Conservation (phyloP, 2,797 vertebrate species). For the Pogonophryne albipinna region DNA sequence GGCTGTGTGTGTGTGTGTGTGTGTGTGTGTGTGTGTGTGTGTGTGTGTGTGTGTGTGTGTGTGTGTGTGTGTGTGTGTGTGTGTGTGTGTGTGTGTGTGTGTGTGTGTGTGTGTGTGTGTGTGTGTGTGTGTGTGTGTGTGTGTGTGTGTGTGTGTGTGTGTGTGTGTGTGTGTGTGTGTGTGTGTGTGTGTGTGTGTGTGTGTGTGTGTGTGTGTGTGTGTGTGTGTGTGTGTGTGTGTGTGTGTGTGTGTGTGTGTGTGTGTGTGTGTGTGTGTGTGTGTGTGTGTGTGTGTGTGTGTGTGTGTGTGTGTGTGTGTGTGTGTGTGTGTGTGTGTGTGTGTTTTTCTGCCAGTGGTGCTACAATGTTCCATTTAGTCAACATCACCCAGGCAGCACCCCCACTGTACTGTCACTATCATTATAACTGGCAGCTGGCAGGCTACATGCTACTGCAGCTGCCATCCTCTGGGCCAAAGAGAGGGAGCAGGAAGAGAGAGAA, state of each 20-base stretch:
- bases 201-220: background rate
- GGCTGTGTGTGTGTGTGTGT: slow-evolving; percentile 26
- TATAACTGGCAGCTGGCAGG: slow-evolving; percentile 68
- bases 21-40: background rate
- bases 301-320: background rate
- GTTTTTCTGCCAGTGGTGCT: slow-evolving; percentile 65
- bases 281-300: too few relatives aligned
- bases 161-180: too few relatives aligned
- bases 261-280: too few relatives aligned
- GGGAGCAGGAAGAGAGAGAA: slow-evolving; percentile 15
- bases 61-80: background rate
- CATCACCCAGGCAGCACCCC: slow-evolving; percentile 64
- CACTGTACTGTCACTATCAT: slow-evolving; percentile 62
- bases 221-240: slow-evolving; percentile 5
- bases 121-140: background rate
- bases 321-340: background rate
- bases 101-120: background rate
- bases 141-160: too few relatives aligned
- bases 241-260: background rate
- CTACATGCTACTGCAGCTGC: slow-evolving; percentile 65
- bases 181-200: background rate
- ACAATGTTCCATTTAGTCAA: slow-evolving; percentile 74
- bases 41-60: background rate
- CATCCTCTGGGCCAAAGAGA: slow-evolving; percentile 42
- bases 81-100: background rate